Evolutionary conservation across 2,888 invertebrate genomes (phyloP).

Genomic region (Coenonympha arcania): DNA sequence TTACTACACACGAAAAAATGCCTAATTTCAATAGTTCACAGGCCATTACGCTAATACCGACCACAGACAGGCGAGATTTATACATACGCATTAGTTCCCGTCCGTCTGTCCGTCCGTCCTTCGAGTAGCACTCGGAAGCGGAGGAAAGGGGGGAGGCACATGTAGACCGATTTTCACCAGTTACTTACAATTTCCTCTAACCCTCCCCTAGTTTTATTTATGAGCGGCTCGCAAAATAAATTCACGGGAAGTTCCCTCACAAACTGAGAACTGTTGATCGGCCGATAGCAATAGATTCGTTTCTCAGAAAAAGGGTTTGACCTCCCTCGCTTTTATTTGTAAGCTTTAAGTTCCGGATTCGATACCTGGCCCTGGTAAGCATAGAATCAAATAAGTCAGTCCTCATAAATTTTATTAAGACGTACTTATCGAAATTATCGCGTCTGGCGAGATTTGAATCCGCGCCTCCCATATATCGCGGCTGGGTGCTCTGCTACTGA

Average conservation of each 20-base stretch:
- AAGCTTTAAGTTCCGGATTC: no score
- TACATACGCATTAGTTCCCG: constrained; percentile 28
- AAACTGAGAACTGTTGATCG: background rate
- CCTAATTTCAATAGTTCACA: constrained; percentile 25
- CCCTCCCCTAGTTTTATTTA: constrained; percentile 48
- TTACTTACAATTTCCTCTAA: constrained; percentile 55
- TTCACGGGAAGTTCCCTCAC: constrained; percentile 32
- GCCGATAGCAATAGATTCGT: background rate
- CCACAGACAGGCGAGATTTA: constrained; percentile 26
- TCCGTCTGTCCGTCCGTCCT: constrained; percentile 29
- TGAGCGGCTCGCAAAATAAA: constrained; percentile 56
- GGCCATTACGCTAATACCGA: constrained; percentile 20
- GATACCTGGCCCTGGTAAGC: no score
- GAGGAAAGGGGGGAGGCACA: constrained; percentile 25
- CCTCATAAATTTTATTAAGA: no score
- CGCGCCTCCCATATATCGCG: no score
- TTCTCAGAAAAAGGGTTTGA: background rate
- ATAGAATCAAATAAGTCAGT: no score
- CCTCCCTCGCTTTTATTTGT: background rate
- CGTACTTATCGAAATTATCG: no score
- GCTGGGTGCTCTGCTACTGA: no score
- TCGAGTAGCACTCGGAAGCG: constrained; percentile 30
- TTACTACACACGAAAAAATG: background rate
- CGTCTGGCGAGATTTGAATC: no score
- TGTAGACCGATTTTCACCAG: constrained; percentile 36